Percentiles rank a stretch among this genome's conserved stretches.
phyloP scores from a whole-genome alignment of 2,888 invertebrate genomes.

The Mythimna impura region DNA sequence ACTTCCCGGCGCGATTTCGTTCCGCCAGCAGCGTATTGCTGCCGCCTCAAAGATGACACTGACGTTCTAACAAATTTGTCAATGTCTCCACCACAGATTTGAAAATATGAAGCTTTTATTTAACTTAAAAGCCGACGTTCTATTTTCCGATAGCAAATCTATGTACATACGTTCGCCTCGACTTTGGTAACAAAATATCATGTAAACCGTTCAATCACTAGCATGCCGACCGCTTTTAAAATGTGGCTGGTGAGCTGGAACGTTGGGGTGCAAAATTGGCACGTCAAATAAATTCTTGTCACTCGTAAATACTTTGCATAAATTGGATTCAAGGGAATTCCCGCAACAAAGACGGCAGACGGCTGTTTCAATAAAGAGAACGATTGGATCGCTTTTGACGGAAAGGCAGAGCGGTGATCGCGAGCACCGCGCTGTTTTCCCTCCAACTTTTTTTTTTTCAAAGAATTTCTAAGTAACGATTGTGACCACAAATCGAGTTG shows the following conservation, averaged over 20 bases:
- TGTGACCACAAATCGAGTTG: slow-evolving; percentile 73
- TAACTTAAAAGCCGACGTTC: slow-evolving; percentile 47
- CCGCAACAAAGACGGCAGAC: slow-evolving; percentile 86
- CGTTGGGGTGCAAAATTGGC: slow-evolving; percentile 80
- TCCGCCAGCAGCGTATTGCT: slow-evolving; percentile 44
- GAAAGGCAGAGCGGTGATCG: slow-evolving; percentile 78
- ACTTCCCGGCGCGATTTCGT: slow-evolving; percentile 45
- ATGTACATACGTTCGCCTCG: slow-evolving; percentile 45
- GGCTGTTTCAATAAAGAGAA: slow-evolving; percentile 85
- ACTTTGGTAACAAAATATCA: slow-evolving; percentile 69
- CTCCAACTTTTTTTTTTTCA: slow-evolving; percentile 68
- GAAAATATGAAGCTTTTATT: slow-evolving; percentile 47
- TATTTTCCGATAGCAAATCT: slow-evolving; percentile 51
- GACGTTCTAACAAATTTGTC: slow-evolving; percentile 59
- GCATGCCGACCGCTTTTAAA: slow-evolving; percentile 74
- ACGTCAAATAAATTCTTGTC: slow-evolving; percentile 87
- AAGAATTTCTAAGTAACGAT: slow-evolving; percentile 65
- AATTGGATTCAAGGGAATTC: slow-evolving; percentile 85
- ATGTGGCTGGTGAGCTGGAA: slow-evolving; percentile 70
- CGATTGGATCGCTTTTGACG: slow-evolving; percentile 87
- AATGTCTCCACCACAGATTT: slow-evolving; percentile 48
- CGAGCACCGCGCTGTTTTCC: slow-evolving; percentile 70
- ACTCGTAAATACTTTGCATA: slow-evolving; percentile 88
- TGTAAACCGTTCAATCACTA: slow-evolving; percentile 75
- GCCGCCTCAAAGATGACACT: slow-evolving; percentile 49